Evolutionary conservation across 2,888 invertebrate species (phyloP), one percentile per base, ranked within the genome.

Genomic region (Alentia gelatinosa): DNA sequence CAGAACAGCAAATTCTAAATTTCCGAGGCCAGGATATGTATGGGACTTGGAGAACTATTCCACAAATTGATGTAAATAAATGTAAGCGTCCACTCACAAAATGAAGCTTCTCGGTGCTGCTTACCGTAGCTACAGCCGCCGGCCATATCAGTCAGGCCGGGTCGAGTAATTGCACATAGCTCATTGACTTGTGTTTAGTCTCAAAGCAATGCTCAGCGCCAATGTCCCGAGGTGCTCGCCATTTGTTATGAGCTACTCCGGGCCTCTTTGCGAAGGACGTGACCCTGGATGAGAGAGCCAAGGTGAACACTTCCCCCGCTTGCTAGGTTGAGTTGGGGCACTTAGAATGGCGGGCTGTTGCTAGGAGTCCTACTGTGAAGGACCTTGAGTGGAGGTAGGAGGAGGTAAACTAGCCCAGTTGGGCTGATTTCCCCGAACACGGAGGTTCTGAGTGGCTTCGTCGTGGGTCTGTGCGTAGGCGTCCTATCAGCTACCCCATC

Each of bases 141-240:
- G 56, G n/a, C n/a, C n/a, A 56, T n/a, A 56, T 56, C 19, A 3
- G 56, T n/a, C 56, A n/a, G 56, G 56, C 47, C 7, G 47, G 56
- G 56, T 19, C 56, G 23, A 56, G 23, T 56, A n/a, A 56, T 3
- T 56, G 56, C 56, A n/a, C 56, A n/a, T 56, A n/a, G 23, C 56
- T n/a, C n/a, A 56, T 56, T n/a, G 56, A 56, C 56, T n/a, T 56
- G 56, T 56, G 56, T 56, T 56, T 56, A 56, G 56, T 56, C 56
- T 19, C 56, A 56, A 56, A 56, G 56, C 56, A 56, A n/a, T n/a
- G 23, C 5, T 56, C 1, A 3, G n/a, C 23, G 56, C 23, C 23
- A 19, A 56, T 19, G 56, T 56, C 56, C 56, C 5, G 12, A 56
- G 56, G 19, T n/a, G n/a, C 56, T 12, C 56, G n/a, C 3, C 23